These are phyloP conservation scores for Channa striata DNA, from an alignment of 2,797 vertebrate species.

Conservation along the genomic window DNA sequence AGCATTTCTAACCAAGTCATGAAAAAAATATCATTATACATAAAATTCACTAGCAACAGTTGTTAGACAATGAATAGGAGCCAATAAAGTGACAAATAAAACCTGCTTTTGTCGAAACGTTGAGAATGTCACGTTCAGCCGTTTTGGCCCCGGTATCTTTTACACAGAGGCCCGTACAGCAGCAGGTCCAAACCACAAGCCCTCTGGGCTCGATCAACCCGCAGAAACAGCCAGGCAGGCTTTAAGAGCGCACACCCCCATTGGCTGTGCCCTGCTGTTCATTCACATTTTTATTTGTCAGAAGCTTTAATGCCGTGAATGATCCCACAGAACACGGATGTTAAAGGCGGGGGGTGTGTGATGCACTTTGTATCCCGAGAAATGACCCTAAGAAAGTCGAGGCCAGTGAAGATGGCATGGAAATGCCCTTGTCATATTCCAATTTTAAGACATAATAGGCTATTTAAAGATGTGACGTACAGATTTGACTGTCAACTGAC, in stretches of 20 bases:
- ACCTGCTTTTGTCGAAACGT: too few relatives aligned
- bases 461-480: conserved; percentile 28
- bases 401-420: conserved; percentile 2
- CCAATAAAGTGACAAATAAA: too few relatives aligned
- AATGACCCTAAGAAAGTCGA: not conserved
- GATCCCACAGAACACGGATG: conserved; percentile 19
- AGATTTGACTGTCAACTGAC: conserved; percentile 36
- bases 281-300: conserved; percentile 74
- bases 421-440: conserved; percentile 12
- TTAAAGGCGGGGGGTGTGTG: conserved; percentile 4
- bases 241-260: conserved; percentile 35
- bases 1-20: too few relatives aligned
- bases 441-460: conserved; percentile 7
- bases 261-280: conserved; percentile 54
- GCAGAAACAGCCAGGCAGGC: conserved; percentile 57
- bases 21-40: not conserved
- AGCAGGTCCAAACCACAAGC: conserved; percentile 57
- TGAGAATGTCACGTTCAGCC: conserved; percentile 67
- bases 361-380: conserved; percentile 22
- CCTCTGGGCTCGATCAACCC: conserved; percentile 65
- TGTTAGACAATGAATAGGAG: too few relatives aligned
- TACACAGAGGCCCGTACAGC: conserved; percentile 46
- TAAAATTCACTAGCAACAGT: not conserved
- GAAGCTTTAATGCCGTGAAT: conserved; percentile 15
- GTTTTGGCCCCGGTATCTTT: conserved; percentile 68